A percentile compares a stretch with the other conserved stretches of the same genome.
These are phyloP conservation scores for Luscinia megarhynchos DNA, from an alignment of 2,797 vertebrate genomes.

Conservation along the genomic window DNA sequence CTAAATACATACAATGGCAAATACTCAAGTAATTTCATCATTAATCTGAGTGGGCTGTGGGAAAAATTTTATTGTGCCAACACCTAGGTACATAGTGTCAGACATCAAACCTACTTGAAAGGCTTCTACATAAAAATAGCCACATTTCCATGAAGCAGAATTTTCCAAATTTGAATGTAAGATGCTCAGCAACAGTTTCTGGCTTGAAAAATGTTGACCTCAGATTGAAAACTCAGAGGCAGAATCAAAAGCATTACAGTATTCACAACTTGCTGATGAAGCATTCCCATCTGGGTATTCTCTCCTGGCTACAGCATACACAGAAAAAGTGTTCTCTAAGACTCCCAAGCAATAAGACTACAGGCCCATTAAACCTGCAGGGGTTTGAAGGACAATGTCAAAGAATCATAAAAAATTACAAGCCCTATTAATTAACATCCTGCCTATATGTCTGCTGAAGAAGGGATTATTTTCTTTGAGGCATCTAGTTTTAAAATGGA, in stretches of 20 bases:
- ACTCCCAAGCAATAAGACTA: neutral
- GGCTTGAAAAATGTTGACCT: neutral
- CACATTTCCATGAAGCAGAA: neutral
- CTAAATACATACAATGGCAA: neutral
- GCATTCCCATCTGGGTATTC: neutral
- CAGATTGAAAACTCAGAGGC: neutral
- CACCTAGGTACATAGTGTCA: neutral
- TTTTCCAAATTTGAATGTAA: neutral
- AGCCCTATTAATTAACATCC: constrained; percentile 31
- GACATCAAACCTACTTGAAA: neutral
- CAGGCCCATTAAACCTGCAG: neutral
- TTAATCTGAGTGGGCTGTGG: neutral
- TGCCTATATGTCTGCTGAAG: constrained; percentile 5
- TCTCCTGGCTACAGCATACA: neutral
- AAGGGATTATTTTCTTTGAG: constrained; percentile 18
- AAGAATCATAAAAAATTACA: constrained; percentile 32
- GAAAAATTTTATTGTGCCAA: neutral
- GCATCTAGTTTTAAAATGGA: constrained; percentile 16
- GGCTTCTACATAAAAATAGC: neutral
- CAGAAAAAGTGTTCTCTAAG: neutral
- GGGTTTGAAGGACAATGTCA: constrained; percentile 41
- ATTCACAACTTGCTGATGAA: neutral
- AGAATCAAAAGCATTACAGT: neutral
- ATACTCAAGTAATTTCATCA: neutral
- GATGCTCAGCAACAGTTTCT: neutral